A percentile compares a stretch with the other conserved stretches of the same genome.
Evolutionary conservation across 2,888 invertebrate genomes (phyloP).

Genomic region (Nomada fabriciana): DNA sequence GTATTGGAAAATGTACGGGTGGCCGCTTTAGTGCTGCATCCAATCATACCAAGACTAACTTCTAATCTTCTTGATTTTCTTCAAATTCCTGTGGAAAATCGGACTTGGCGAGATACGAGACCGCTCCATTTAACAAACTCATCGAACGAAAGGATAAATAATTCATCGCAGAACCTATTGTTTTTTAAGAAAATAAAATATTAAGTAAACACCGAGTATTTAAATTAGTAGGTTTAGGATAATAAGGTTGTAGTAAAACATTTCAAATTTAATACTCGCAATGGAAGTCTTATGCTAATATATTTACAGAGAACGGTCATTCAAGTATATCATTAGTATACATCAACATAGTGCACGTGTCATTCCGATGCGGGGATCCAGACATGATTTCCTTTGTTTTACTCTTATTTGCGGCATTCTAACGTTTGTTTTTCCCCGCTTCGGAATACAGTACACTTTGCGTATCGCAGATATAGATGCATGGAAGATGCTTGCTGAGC

Average conservation of each 20-base stretch:
- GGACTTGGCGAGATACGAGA: constrained; percentile 85
- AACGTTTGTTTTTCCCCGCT: constrained; percentile 20
- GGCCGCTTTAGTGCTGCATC: constrained; percentile 92
- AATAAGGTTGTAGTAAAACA: constrained; percentile 45
- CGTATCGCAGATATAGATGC: constrained; percentile 61
- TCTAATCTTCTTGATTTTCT: constrained; percentile 90
- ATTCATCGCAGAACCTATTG: constrained; percentile 65
- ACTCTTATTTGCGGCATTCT: constrained; percentile 12
- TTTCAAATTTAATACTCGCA: constrained; percentile 55
- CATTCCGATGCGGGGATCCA: constrained; percentile 54
- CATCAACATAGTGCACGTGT: constrained; percentile 70
- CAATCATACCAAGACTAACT: constrained; percentile 92
- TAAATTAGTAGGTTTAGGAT: constrained; percentile 30
- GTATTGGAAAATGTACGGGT: constrained; percentile 94
- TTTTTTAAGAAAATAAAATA: constrained; percentile 75
- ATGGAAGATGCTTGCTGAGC: constrained; percentile 62
- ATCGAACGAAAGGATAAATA: constrained; percentile 13
- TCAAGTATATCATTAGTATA: constrained; percentile 75
- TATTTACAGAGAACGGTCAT: constrained; percentile 79
- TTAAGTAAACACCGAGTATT: constrained; percentile 2
- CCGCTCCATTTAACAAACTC: constrained; percentile 68
- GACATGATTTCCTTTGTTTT: neutral
- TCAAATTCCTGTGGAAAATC: constrained; percentile 83
- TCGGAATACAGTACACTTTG: constrained; percentile 57
- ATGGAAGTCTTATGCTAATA: constrained; percentile 76